A percentile compares a stretch with the other conserved stretches of the same genome.
Conservation (phyloP, 2,888 invertebrate genomes). For the Chloroclysta siterata region DNA sequence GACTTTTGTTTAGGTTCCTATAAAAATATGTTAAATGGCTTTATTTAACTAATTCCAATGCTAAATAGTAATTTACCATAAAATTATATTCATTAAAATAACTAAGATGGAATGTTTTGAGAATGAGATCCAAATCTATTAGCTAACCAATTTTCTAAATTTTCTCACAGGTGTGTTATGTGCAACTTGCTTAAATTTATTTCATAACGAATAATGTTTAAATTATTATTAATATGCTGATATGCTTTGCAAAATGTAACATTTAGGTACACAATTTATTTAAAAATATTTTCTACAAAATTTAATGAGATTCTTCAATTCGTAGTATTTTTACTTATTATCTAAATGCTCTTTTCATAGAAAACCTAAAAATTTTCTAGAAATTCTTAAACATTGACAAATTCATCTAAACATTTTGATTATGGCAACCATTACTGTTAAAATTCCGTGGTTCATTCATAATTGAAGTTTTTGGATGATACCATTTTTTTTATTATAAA, state of each 20-base stretch:
- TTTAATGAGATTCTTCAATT: slow-evolving; percentile 31
- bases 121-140: slow-evolving; percentile 23
- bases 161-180: not conserved
- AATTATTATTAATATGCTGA: slow-evolving; percentile 21
- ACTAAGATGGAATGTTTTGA: slow-evolving; percentile 1
- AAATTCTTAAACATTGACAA: not conserved
- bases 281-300: slow-evolving; percentile 35
- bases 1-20: not conserved
- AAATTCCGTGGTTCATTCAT: not conserved
- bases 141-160: not conserved
- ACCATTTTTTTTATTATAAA: slow-evolving; percentile 13
- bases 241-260: slow-evolving; percentile 26
- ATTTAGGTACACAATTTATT: slow-evolving; percentile 16
- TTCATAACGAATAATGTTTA: not conserved
- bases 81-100: not conserved
- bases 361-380: not conserved
- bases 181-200: not conserved
- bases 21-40: not conserved
- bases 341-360: slow-evolving; percentile 12
- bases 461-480: not conserved
- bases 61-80: not conserved
- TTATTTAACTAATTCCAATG: not conserved
- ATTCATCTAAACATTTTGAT: not conserved
- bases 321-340: slow-evolving; percentile 28
- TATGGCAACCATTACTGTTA: slow-evolving; percentile 14